Percentiles rank a stretch among this genome's conserved stretches.
Evolutionary conservation across 2,113 vertebrate genomes (phyloP).

Genomic region (Rousettus leschenaultii): DNA sequence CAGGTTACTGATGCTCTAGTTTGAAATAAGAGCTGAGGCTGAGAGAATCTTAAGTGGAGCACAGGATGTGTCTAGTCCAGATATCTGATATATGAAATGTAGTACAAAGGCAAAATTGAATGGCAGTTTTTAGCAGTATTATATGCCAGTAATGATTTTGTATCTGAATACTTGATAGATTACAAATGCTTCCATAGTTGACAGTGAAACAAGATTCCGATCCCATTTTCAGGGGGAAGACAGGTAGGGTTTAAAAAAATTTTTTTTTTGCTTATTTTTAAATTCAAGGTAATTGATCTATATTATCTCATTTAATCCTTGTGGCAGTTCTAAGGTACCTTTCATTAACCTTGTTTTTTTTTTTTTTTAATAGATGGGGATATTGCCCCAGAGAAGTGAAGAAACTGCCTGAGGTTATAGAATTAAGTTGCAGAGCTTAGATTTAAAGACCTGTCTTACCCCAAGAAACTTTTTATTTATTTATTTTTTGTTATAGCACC

Average conservation of each 20-base stretch:
- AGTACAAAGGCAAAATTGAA: background rate
- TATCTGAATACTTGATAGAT: background rate
- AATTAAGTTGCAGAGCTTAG: conserved; percentile 7
- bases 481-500: background rate
- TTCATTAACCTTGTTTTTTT: background rate
- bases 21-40: background rate
- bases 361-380: background rate
- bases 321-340: background rate
- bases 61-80: background rate
- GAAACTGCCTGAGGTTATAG: background rate
- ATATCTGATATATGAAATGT: background rate
- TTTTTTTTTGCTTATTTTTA: background rate
- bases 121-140: background rate
- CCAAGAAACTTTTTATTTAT: background rate
- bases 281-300: background rate
- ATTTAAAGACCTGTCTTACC: background rate
- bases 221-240: conserved; percentile 21
- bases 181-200: background rate
- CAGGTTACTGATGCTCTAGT: background rate
- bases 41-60: background rate
- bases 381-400: conserved; percentile 22
- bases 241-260: background rate
- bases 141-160: background rate
- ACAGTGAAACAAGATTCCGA: background rate
- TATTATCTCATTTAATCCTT: background rate